Evolutionary conservation across 92 coral and sea anemone species (phyloP).

Genomic region (Pocillopora meandrina): DNA sequence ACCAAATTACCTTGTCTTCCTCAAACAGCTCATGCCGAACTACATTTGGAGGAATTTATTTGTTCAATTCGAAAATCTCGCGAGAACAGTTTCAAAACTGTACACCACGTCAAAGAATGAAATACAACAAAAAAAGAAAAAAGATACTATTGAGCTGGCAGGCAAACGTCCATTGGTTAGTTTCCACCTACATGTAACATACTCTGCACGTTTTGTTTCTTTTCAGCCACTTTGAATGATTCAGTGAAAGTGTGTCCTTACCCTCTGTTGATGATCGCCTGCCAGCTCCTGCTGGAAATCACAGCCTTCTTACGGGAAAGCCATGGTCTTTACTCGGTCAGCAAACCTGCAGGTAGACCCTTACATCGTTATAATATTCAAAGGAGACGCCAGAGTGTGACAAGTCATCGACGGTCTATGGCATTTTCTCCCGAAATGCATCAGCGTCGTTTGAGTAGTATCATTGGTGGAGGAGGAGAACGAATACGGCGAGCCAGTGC

Average conservation of each 20-base stretch:
- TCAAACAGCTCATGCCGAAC: too few species aligned
- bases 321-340: constrained; percentile 82
- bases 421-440: constrained; percentile 49
- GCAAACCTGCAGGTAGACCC: constrained; percentile 51
- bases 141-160: too few species aligned
- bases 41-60: too few species aligned
- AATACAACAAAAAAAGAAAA: too few species aligned
- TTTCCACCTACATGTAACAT: background rate
- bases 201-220: background rate
- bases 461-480: constrained; percentile 78
- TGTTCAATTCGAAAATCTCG: too few species aligned
- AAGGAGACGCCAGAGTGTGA: constrained; percentile 29
- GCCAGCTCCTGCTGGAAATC: constrained; percentile 96
- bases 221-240: constrained; percentile 82
- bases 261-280: constrained; percentile 94
- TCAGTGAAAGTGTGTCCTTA: constrained; percentile 86
- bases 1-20: too few species aligned
- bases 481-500: constrained; percentile 68
- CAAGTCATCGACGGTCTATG: constrained; percentile 45
- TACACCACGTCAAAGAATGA: too few species aligned
- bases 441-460: constrained; percentile 67
- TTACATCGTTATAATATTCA: constrained; percentile 48
- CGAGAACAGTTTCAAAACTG: too few species aligned
- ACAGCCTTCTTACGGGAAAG: constrained; percentile 98
- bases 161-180: too few species aligned